Base-by-base conservation (phyloP, 2,797 vertebrate species). In the Melanotaenia boesemani region DNA sequence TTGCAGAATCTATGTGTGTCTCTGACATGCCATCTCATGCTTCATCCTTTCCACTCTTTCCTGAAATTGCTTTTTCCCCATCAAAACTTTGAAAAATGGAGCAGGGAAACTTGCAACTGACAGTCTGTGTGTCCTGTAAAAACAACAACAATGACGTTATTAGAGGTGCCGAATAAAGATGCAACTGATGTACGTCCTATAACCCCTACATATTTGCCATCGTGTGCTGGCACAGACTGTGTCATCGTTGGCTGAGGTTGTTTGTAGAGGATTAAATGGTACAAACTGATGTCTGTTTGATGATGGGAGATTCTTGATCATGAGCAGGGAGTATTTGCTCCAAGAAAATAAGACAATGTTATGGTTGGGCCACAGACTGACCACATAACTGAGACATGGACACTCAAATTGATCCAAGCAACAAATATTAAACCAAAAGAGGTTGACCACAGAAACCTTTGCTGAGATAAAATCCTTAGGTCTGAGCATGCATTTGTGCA, bases 91-190 rank as follows among this genome's bases (percentile, higher is more conserved):
- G 15, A 77, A 56, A 50, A 66, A 67, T 28, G 54, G 67, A 74
- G 66, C 66, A 67, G 37, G 28, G 70, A 59, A 82, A 86, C 18
- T 76, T 48, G 28, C 69, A 86, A 65, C 39, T 7, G 22, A 84
- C 70, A 50, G 65, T 77, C 60, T 28, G 32, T n/a, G 67, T 69
- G n/a, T 79, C 44, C 54, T 67, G 68, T 72, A 26, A 78, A 81
- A 89, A 82, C 62, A 67, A 3, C 12, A 56, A 56, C 5, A 76
- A 54, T 84, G 87, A 89, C 83, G 76, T 81, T 58, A 80, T 65
- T 37, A 4, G 26, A 74, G 54, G 54, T 69, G 48, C 52, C 20
- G 2, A 76, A 60, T 83, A 57, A 50, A 87, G 71, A 79, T 78
- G 59, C 64, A 61, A 63, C 73, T 18, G 36, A 69, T 34, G 18